Conservation (phyloP, 2,797 vertebrate genomes). For the Acanthurus lineatus region DNA sequence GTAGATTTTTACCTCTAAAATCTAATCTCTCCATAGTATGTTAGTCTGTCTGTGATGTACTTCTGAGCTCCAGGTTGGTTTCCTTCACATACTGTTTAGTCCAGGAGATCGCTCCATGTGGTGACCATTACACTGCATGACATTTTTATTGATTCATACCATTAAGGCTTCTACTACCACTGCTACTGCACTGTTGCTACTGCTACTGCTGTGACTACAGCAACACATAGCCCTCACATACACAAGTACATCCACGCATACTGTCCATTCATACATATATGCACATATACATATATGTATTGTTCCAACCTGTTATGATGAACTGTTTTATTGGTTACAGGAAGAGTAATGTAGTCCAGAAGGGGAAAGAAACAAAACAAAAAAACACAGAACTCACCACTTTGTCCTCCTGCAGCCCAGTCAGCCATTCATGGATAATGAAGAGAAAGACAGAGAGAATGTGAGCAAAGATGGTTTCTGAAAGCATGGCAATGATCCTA, state of each 20-base stretch:
- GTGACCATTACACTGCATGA: neutral
- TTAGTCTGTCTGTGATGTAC: slow-evolving; percentile 7
- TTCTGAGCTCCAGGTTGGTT: slow-evolving; percentile 1
- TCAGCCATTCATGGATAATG: slow-evolving; percentile 80
- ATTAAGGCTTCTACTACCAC: neutral
- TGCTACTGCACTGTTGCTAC: no score
- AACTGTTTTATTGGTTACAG: slow-evolving; percentile 45
- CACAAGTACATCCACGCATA: slow-evolving; percentile 11
- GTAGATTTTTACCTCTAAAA: slow-evolving; percentile 6
- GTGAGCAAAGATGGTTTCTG: slow-evolving; percentile 59
- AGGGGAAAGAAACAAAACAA: slow-evolving; percentile 17
- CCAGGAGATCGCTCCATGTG: neutral
- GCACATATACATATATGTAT: slow-evolving; percentile 15
- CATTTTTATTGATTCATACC: neutral
- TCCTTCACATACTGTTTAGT: slow-evolving; percentile 1
- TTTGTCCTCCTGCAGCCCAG: slow-evolving; percentile 97
- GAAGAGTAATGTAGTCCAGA: slow-evolving; percentile 32
- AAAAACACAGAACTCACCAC: slow-evolving; percentile 92
- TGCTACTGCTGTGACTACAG: neutral
- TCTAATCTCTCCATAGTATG: neutral
- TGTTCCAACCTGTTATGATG: slow-evolving; percentile 22
- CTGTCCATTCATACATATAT: neutral
- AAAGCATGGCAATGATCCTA: slow-evolving; percentile 51
- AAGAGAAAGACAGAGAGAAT: slow-evolving; percentile 72
- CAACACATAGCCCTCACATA: slow-evolving; percentile 1